Percentiles rank a stretch among this genome's conserved stretches.
Evolutionary conservation across 2,888 invertebrate species (phyloP).

Genomic region (Tenthredo livida): DNA sequence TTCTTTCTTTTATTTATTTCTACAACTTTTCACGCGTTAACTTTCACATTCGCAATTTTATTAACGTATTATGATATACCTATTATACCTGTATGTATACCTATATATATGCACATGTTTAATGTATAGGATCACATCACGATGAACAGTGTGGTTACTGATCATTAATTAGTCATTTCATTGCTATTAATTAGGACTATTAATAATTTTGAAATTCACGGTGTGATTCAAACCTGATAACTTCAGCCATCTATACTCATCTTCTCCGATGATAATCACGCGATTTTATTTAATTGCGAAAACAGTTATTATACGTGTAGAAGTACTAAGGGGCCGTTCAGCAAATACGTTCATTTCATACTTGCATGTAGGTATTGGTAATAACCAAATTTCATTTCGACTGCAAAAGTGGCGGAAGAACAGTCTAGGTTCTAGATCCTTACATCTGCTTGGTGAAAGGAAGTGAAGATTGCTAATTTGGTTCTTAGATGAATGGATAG

Average conservation of each 20-base stretch:
- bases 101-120: neutral
- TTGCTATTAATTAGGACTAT: neutral
- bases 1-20: neutral
- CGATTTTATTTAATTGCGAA: no score
- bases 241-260: neutral
- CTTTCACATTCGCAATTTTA: neutral
- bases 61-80: neutral
- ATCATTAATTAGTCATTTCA: neutral
- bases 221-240: neutral
- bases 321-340: no score
- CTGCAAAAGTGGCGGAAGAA: neutral
- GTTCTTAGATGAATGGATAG: no score
- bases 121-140: neutral
- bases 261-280: no score
- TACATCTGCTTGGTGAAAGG: no score
- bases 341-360: no score
- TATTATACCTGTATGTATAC: neutral
- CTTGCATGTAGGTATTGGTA: no score
- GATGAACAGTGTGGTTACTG: neutral
- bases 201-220: neutral
- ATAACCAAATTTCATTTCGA: no score
- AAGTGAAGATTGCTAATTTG: neutral
- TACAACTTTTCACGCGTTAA: neutral
- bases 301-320: no score
- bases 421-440: no score